Conservation (phyloP, 2,888 invertebrate species). For the Capitulum mitella region DNA sequence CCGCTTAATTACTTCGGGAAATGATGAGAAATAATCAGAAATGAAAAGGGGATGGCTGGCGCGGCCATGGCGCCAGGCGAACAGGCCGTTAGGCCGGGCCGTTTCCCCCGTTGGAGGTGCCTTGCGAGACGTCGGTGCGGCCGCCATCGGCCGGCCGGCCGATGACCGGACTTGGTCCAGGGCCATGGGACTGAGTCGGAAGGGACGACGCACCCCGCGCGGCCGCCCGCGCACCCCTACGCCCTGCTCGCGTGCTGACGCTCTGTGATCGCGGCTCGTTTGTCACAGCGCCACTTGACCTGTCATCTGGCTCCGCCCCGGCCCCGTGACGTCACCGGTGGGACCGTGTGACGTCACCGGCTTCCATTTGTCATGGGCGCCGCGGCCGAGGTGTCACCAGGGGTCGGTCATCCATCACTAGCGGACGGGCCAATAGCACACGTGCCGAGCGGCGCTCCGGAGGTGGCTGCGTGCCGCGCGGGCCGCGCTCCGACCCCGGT, state of each 20-base stretch:
- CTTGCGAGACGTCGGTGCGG: no score
- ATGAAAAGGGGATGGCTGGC: not conserved
- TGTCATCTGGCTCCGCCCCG: slow-evolving; percentile 5
- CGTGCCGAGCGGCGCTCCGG: not conserved
- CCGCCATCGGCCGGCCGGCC: not conserved
- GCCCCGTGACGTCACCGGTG: not conserved
- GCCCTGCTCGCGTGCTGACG: not conserved
- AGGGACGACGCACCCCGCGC: not conserved
- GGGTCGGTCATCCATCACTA: not conserved
- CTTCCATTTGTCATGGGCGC: not conserved
- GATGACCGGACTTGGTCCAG: no score
- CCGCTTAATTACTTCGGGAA: not conserved
- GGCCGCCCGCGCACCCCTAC: not conserved
- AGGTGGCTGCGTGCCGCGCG: not conserved
- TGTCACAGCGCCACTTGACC: slow-evolving; percentile 1
- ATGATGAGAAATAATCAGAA: slow-evolving; percentile 24
- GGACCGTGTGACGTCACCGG: not conserved
- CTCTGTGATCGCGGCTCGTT: not conserved
- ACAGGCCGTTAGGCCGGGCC: not conserved
- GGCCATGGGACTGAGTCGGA: no score
- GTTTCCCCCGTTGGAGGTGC: not conserved
- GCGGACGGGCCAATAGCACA: not conserved
- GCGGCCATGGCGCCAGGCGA: not conserved
- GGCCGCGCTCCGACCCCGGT: not conserved
- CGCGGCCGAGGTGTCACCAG: not conserved